Percentiles rank a stretch among this genome's conserved stretches.
Evolutionary conservation across 2,113 vertebrate species (phyloP).

Genomic region (Cephalophus harveyi): DNA sequence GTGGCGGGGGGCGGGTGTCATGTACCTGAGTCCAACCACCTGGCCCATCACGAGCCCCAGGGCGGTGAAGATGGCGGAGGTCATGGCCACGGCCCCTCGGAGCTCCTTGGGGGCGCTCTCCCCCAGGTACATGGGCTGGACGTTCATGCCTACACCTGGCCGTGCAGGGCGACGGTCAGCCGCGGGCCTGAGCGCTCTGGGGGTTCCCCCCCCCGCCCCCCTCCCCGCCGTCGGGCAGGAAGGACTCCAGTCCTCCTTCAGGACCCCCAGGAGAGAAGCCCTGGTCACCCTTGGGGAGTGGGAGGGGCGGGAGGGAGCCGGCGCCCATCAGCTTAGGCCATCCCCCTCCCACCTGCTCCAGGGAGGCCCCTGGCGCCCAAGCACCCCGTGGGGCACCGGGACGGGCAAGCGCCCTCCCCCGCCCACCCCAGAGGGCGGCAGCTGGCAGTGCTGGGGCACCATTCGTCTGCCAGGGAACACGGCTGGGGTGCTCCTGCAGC

Average conservation of each 20-base stretch:
- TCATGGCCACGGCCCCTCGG: slow-evolving; percentile 86
- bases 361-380: background rate
- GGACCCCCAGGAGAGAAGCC: background rate
- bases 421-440: background rate
- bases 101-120: slow-evolving; percentile 91
- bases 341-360: background rate
- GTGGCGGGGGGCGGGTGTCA: too few relatives aligned
- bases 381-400: background rate
- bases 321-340: background rate
- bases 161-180: background rate
- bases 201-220: background rate
- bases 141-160: slow-evolving; percentile 92
- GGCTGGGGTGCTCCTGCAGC: background rate
- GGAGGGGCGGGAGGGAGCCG: background rate
- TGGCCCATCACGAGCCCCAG: slow-evolving; percentile 90
- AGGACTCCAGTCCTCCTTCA: background rate
- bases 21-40: slow-evolving; percentile 89
- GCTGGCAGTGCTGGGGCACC: background rate
- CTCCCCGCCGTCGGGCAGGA: background rate
- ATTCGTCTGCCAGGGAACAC: background rate
- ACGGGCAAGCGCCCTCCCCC: background rate
- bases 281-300: background rate
- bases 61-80: slow-evolving; percentile 88
- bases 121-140: slow-evolving; percentile 95
- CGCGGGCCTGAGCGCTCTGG: fast-evolving